Base-by-base conservation (phyloP, 2,888 invertebrate genomes). In the Aelia acuminata region DNA sequence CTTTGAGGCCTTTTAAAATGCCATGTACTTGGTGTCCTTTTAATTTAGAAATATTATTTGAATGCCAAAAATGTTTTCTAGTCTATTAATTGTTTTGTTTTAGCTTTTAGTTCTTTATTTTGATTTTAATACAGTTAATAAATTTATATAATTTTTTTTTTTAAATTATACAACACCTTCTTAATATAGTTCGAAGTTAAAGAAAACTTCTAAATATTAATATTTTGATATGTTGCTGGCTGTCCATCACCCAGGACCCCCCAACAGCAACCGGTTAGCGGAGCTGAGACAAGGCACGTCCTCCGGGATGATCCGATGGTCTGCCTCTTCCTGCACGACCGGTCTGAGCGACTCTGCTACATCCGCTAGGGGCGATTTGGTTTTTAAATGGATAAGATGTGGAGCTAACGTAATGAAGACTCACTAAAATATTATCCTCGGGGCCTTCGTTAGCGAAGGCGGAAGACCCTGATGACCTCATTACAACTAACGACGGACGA, bases 341-440 rank as follows among this genome's bases (percentile, higher is more conserved):
- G 80, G 80, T 80, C 80, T 39, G 43, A 43, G 80, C 80, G 13
- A 47, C 80, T 80, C 43, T 80, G 80, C 43, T 80, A 80, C 43
- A 39, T n/a, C 80, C 43, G 43, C 22, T 43, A 47, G 1, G 4
- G 43, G 80, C 43, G 35, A 80, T 80, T 47, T 43, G 43, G 43
- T 80, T 80, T 80, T 80, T 80, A 80, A 47, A 80, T 80, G 20
- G 39, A 80, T 22, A 80, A 80, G 80, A 80, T 80, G 80, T 80
- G 80, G 80, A 47, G 80, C 80, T 80, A 11, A 3, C 18, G 80
- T 43, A 80, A 80, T 80, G 80, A 43, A 80, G 80, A 43, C 80
- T n/a, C 80, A 47, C 80, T 80, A 80, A 80, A 80, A 80, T 80
- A 80, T 43, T 47, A 39, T 80, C 80, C 39, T 8, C 11, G n/a